Evolutionary conservation across 1,140 invertebrate species (phyloP), one percentile per base, ranked within the genome.

Genomic region (Araneus ventricosus): DNA sequence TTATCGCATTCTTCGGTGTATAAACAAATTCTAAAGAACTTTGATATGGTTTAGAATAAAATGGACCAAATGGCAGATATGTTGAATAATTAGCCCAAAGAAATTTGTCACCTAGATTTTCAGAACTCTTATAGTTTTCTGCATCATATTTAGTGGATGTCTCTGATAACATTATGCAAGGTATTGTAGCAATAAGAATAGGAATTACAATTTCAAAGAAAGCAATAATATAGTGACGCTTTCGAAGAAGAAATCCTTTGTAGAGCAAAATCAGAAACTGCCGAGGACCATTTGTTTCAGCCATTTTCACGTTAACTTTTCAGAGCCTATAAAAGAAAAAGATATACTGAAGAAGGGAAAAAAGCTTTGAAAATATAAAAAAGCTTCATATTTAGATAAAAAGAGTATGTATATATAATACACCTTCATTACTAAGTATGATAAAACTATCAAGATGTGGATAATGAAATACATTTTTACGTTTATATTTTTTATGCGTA

Each of bases 251-350:
- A 8, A 57, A 70, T 63, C 89, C 85, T 90, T 94, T 94, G 63
- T 93, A 94, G 4, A 94, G 24, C 30, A 94, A 24, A 94, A 94
- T 94, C 94, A 96, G 96, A 30, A 95, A 95, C 94, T 96, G 96
- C 39, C 90, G 94, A 63, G 96, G 92, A 88, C 95, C 95, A 24
- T 94, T 92, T 20, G 41, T 82, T 63, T 24, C 30, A 4, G 7
- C 87, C 91, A 93, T 93, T 41, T 92, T 75, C 10, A 57, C 59
- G 22, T 20, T 17, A 2, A 20, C 22, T 45, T 22, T 24, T 34
- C 17, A 41, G 39, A 41, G 24, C 41, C 80, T 82, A 6, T n/a
- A 10, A 82, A 82, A 45, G 3, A 14, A 8, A 82, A 82, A 8
- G 6, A 82, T 41, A 82, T 27, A 27, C 34, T 39, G 20, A 34